A percentile compares a stretch with the other conserved stretches of the same genome.
phyloP scores from a whole-genome alignment of 2,113 vertebrate species.

The Porphyrio hochstetteri region DNA sequence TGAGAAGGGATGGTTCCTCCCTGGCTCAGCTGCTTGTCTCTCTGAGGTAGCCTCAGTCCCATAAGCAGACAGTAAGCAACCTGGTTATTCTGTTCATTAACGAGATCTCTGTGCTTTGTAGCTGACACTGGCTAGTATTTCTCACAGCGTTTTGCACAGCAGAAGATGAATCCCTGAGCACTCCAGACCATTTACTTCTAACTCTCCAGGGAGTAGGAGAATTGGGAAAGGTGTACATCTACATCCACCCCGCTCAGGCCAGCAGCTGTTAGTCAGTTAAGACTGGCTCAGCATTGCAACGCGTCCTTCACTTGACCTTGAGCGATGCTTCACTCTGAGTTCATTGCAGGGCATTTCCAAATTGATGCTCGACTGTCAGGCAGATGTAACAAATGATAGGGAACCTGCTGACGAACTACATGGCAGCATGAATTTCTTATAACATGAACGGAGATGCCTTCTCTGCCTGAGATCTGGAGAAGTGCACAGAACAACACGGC shows the following conservation, averaged over 20 bases:
- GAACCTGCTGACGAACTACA: constrained; percentile 23
- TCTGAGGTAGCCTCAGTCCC: neutral
- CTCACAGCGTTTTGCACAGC: neutral
- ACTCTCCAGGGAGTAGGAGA: neutral
- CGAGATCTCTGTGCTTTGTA: neutral
- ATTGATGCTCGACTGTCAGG: constrained; percentile 32
- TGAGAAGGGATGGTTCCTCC: neutral
- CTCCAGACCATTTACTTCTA: neutral
- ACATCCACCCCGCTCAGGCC: neutral
- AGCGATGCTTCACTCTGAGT: neutral
- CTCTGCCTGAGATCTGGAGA: neutral
- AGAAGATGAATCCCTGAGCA: neutral
- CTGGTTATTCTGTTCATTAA: neutral
- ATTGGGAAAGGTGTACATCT: neutral
- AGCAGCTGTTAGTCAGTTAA: neutral
- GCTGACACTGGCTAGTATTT: neutral
- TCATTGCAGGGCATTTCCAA: constrained; percentile 41
- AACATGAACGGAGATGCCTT: neutral
- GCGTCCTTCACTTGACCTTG: neutral
- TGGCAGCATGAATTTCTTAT: neutral
- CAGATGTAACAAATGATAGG: constrained; percentile 43
- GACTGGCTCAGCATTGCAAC: neutral
- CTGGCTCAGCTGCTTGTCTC: fast-evolving
- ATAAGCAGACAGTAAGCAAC: neutral
- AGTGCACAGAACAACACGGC: neutral